Evolutionary conservation across 2,113 vertebrate genomes (phyloP), one percentile per base, ranked within the genome.

Genomic region (Corapipo altera): DNA sequence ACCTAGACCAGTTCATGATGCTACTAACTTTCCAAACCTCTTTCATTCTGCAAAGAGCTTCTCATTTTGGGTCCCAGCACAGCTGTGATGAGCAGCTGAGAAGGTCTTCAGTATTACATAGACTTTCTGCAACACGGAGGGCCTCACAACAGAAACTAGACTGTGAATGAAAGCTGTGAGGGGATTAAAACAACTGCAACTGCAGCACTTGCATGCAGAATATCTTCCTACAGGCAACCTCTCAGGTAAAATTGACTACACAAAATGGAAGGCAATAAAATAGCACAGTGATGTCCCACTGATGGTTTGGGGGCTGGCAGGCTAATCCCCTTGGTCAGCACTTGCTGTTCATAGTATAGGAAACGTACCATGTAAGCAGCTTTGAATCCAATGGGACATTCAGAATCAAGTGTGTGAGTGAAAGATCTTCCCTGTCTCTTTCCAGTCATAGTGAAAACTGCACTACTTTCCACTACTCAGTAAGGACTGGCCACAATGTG

Each of bases 1-100:
- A 69, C 12, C 35, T 85, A 87, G 57, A 86, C 65, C 95, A 80
- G 92, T 87, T 88, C 11, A 21, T 58, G n/a, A 39, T 28, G 8
- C 22, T 57, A 64, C 49, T 94, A 66, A 79, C 39, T 32, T 91
- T 39, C 37, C 26, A 67, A 67, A 51, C 39, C 4, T 52, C 82
- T 58, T 35, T 70, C 16, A 26, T 88, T 92, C 93, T 91, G 13
- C 23, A 35, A 39, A 59, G 26, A 55, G 4, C 21, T 59, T 72
- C 52, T 55, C 11, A 24, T 52, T 79, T 88, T 37, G 48, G 15
- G 17, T 77, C 35, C 33, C 65, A 74, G 23, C 5, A 26, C 1
- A 1, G 5, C 7, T 64, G 14, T 33, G 33, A 91, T 39, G 11
- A 77, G 28, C 27, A 59, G 5, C 6, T 77, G 46, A 92, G 22